Evolutionary conservation across 2,888 invertebrate species (phyloP).

Genomic region (Ectobius pallidus): DNA sequence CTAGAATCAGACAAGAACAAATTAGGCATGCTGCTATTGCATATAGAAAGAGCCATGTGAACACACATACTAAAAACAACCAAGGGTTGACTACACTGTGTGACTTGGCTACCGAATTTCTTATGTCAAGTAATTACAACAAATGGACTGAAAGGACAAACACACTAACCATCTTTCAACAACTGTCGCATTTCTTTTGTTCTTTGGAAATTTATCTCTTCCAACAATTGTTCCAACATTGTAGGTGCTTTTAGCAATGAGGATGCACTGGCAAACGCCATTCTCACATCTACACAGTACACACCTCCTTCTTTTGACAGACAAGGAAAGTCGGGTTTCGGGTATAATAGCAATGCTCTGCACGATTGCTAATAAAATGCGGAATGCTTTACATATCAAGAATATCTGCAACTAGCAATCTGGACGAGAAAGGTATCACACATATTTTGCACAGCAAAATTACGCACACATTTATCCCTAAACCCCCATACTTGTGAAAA

Average conservation of each 20-base stretch:
- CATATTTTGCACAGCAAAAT: neutral
- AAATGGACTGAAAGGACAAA: no score
- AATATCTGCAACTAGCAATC: neutral
- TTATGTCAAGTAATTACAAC: no score
- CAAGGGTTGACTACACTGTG: no score
- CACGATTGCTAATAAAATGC: no score
- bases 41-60: no score
- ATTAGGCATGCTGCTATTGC: no score
- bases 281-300: conserved; percentile 29
- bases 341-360: no score
- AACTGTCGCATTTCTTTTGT: conserved; percentile 90
- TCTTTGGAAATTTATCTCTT: conserved; percentile 91
- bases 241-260: conserved; percentile 63
- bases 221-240: conserved; percentile 82
- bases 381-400: neutral
- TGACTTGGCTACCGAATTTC: no score
- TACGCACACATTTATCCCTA: neutral
- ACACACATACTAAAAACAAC: neutral
- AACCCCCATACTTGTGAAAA: neutral
- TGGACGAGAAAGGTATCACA: neutral
- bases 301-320: no score
- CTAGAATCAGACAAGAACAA: conserved; percentile 62
- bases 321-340: neutral
- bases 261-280: conserved; percentile 43
- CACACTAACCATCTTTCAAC: conserved; percentile 78